Base-by-base conservation (phyloP, 2,113 vertebrate genomes). In the Pampusana beccarii region DNA sequence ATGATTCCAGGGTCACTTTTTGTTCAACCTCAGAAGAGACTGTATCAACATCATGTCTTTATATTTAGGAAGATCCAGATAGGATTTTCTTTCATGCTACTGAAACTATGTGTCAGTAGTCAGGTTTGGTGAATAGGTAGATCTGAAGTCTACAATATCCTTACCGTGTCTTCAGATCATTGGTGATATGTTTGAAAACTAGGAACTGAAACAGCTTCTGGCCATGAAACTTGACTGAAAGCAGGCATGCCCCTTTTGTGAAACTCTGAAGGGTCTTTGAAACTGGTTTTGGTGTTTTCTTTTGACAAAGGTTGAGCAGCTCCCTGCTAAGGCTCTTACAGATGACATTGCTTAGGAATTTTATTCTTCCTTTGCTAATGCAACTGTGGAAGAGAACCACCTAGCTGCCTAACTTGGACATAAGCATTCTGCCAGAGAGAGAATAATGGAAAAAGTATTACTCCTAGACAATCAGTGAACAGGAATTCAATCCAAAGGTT, bases 231-330 rank as follows among this genome's bases (percentile, higher is more conserved):
- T 80, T 73, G 40, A 42, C 80, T 62, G 83, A 86, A 73, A 80
- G 72, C 80, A 67, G 72, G 26, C 57, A 10, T 67, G 36, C 42
- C 46, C 74, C 92, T 56, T 56, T 51, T 67, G 77, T 78, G 92
- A 91, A 79, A 46, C 61, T 61, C 72, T 61, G 40, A 66, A 75
- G 48, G 53, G 16, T 92, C 46, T 90, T 92, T 92, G 88, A 91
- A 69, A 13, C 6, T 56, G 16, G 0, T 53, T 86, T 84, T 86
- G 75, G 60, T 67, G 77, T 92, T 92, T 38, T 9, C 48, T 67
- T 91, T 89, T 81, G 80, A 78, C 80, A 96, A 81, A 93, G 56
- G 80, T 92, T 92, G 91, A 95, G 56, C 73, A 87, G 91, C 77
- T 92, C 42, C 91, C 94, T 78, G 77, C 83, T 60, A 40, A 48